These are phyloP conservation scores for Pandemis heparana DNA, from an alignment of 2,888 invertebrate genomes.

Conservation along the genomic window DNA sequence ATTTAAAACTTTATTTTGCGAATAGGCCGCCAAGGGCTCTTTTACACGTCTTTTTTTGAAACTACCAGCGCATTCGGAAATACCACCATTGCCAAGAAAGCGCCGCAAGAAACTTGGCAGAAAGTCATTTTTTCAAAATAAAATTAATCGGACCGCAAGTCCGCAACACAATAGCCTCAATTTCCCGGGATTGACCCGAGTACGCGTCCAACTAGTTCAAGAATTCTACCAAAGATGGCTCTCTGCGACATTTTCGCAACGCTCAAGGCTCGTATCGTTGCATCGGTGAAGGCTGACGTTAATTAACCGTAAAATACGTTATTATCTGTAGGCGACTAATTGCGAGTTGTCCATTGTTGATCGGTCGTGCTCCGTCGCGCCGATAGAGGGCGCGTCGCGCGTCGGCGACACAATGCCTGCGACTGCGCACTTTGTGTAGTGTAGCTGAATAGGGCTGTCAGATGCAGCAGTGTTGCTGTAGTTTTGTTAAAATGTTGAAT, in stretches of 20 bases:
- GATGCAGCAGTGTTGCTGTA: conserved; percentile 9
- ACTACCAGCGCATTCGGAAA: too few species aligned
- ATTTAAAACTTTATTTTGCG: too few species aligned
- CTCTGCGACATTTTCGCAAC: conserved; percentile 13
- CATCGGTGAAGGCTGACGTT: conserved; percentile 26
- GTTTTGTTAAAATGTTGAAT: not conserved
- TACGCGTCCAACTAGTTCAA: not conserved
- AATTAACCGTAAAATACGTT: conserved; percentile 44
- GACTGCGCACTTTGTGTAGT: conserved; percentile 49
- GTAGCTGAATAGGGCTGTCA: conserved; percentile 33
- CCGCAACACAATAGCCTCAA: not conserved
- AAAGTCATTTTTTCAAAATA: too few species aligned
- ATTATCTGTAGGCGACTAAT: conserved; percentile 58
- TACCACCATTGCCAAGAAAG: too few species aligned
- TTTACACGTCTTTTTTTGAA: too few species aligned
- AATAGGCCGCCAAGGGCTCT: too few species aligned
- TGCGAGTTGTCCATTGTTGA: conserved; percentile 58
- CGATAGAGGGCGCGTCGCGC: conserved; percentile 64
- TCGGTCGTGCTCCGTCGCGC: conserved; percentile 61
- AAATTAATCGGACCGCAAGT: not conserved
- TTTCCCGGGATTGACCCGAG: not conserved
- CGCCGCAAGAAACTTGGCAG: too few species aligned
- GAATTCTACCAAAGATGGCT: conserved; percentile 26
- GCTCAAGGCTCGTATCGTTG: not conserved
- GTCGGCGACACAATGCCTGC: conserved; percentile 57